Base-by-base conservation (phyloP, 2,797 vertebrate species). In the Acipenser transmontanus region DNA sequence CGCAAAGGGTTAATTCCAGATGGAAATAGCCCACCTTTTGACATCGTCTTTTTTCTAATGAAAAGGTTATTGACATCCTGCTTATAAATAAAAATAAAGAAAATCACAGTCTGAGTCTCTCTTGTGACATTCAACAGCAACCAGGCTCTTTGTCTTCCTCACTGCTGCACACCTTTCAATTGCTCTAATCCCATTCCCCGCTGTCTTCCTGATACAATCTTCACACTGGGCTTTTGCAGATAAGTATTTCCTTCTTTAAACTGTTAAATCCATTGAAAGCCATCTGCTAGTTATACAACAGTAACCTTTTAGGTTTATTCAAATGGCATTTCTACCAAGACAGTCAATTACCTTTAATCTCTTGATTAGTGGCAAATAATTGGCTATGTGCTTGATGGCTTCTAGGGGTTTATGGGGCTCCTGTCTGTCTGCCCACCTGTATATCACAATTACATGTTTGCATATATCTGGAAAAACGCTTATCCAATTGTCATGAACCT, bases 91-190 rank as follows among this genome's bases (percentile, higher is more conserved):
- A 34, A 34, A 34, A 34, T 17, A 17, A 17, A 17, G 80, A 80
- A 4, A 74, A 71, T 73, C 73, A 12, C 81, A 71, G 76, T 78
- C 66, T 82, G 85, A 89, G 82, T 76, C 80, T 81, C 72, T 76
- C 72, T 74, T 72, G 72, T 85, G 82, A 82, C 83, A 88, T 82
- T 86, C 82, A 77, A 72, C 64, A 78, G 77, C 1, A 69, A 80
- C 71, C 2, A 65, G 65, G 70, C 69, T 72, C 68, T 78, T 70
- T 68, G 47, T 61, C 0, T 63, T 64, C 1, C 49, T 64, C 7
- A 68, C 4, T 54, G 68, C 49, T 17, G 0, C 1, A 59, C 11
- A 61, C 72, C 69, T 66, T 63, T 1, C 61, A 69, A 74, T 75
- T 79, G 13, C 77, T 20, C 54, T 78, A 85, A 85, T 77, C 82